A percentile compares a stretch with the other conserved stretches of the same genome.
Conservation (phyloP, 2,113 vertebrate genomes). For the Dendropsophus ebraccatus region DNA sequence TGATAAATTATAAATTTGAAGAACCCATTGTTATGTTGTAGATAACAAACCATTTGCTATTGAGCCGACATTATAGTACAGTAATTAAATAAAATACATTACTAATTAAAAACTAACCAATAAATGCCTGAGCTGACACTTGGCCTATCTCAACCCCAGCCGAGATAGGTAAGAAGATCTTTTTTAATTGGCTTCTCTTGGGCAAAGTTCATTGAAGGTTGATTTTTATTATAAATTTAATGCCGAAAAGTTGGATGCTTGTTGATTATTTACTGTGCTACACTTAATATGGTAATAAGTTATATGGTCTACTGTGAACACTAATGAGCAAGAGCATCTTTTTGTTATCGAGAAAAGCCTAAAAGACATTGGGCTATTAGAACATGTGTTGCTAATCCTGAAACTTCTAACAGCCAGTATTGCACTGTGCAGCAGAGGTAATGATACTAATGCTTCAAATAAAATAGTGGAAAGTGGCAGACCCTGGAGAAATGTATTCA, state of each 20-base stretch:
- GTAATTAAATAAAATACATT: neutral
- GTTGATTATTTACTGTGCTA: neutral
- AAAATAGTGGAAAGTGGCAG: constrained; percentile 24
- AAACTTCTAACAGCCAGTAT: constrained; percentile 24
- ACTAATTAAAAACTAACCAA: neutral
- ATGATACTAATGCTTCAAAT: constrained; percentile 46
- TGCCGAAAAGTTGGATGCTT: neutral
- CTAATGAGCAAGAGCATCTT: constrained; percentile 24
- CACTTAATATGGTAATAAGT: constrained; percentile 23
- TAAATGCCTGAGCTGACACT: neutral
- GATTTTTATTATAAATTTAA: neutral
- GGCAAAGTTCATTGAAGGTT: neutral
- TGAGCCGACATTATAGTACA: neutral
- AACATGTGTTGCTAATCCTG: constrained; percentile 31
- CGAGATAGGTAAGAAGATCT: neutral
- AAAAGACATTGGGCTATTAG: constrained; percentile 10
- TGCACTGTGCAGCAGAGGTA: constrained; percentile 29
- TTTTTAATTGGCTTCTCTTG: neutral
- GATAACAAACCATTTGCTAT: neutral
- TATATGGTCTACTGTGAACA: neutral
- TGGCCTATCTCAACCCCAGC: neutral
- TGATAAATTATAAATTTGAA: neutral
- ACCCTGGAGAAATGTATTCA: constrained; percentile 41
- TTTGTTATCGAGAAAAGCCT: neutral
- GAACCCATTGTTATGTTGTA: neutral